Evolutionary conservation across 2,113 vertebrate species (phyloP).

Genomic region (Megaceryle torquata): DNA sequence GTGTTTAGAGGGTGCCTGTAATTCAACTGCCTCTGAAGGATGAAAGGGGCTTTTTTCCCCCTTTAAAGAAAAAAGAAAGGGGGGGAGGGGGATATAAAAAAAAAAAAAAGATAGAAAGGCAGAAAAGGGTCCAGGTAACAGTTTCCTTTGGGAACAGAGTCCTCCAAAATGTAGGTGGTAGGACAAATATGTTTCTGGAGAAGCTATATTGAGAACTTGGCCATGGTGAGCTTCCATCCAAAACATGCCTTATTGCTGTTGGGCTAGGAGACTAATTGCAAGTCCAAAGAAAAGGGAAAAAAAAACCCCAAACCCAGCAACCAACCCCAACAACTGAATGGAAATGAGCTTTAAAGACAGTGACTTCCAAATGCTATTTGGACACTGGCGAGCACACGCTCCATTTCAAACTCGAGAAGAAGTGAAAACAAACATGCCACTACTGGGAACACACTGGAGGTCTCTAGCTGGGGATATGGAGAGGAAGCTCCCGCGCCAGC

Average conservation of each 20-base stretch:
- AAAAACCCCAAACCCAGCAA: neutral
- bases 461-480: neutral
- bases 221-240: neutral
- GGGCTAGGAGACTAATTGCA: neutral
- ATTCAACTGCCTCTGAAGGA: neutral
- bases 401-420: neutral
- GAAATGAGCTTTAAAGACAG: neutral
- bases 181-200: neutral
- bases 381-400: conserved; percentile 11
- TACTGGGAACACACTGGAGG: conserved; percentile 21
- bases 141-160: neutral
- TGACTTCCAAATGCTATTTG: conserved; percentile 14
- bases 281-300: conserved; percentile 36
- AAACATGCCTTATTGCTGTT: conserved; percentile 52
- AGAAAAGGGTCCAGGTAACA: conserved; percentile 9
- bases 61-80: no score
- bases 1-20: neutral
- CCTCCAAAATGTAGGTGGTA: neutral
- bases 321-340: neutral
- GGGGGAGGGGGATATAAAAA: no score
- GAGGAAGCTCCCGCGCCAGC: neutral
- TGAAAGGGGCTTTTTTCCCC: neutral
- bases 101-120: neutral
- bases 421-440: conserved; percentile 41
- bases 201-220: neutral